phyloP scores from a whole-genome alignment of 2,888 invertebrate genomes.

The Aplocera efformata region DNA sequence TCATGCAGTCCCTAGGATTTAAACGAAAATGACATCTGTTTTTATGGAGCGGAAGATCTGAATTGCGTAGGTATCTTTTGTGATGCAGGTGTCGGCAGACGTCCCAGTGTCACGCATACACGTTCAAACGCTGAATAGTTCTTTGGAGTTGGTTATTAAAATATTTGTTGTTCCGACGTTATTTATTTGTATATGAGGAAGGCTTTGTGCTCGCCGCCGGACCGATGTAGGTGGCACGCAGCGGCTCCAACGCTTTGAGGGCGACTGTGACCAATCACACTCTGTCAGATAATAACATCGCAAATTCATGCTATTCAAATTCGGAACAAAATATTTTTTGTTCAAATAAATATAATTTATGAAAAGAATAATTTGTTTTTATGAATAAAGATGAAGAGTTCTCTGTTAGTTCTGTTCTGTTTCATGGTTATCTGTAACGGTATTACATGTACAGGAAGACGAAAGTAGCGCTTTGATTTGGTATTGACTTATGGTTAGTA shows the following conservation, averaged over 20 bases:
- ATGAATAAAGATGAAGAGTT: conserved; percentile 13
- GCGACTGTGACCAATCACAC: conserved; percentile 65
- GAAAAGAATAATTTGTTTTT: conserved; percentile 23
- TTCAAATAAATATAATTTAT: conserved; percentile 29
- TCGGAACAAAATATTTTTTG: conserved; percentile 31
- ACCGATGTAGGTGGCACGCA: conserved; percentile 55
- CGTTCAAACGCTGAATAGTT: conserved; percentile 69
- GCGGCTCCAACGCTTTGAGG: conserved; percentile 51
- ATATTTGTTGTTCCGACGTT: conserved; percentile 78
- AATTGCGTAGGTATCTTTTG: conserved; percentile 21
- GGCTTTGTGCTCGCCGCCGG: conserved; percentile 68
- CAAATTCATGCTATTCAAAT: conserved; percentile 51
- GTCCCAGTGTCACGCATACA: conserved; percentile 58
- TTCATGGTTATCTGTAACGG: too few species aligned
- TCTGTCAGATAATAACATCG: conserved; percentile 64
- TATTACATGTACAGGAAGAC: too few species aligned
- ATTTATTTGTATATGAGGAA: conserved; percentile 75
- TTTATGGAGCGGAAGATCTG: conserved; percentile 19
- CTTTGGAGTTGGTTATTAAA: conserved; percentile 77
- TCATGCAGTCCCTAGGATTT: conserved; percentile 49
- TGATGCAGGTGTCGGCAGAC: conserved; percentile 51
- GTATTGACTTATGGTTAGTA: too few species aligned
- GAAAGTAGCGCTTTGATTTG: too few species aligned
- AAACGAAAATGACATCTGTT: conserved; percentile 22
- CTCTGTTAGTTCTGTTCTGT: conserved; percentile 1